Conservation (phyloP, 2,113 vertebrate species). For the Colistium nudipinnis region DNA sequence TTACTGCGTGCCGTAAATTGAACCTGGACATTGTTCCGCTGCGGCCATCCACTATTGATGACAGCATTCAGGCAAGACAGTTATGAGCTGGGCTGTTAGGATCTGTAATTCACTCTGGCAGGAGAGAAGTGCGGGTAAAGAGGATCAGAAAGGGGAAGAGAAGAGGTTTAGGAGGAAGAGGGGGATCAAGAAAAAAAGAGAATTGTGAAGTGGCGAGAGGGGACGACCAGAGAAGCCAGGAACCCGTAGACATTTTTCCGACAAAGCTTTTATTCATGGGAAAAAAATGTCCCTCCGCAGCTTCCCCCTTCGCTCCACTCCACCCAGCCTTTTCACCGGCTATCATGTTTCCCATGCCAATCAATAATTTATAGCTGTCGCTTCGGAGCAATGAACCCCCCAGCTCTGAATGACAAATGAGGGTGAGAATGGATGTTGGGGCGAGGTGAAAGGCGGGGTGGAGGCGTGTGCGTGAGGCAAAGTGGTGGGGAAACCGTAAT, state of each 20-base stretch:
- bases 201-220: neutral
- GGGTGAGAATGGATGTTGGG: constrained; percentile 57
- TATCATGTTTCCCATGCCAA: constrained; percentile 74
- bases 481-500: constrained; percentile 21
- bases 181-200: constrained; percentile 1
- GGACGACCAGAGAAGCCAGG: constrained; percentile 7
- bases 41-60: constrained; percentile 70
- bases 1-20: constrained; percentile 64
- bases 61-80: constrained; percentile 66
- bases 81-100: constrained; percentile 72
- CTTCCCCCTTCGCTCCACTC: constrained; percentile 22
- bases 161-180: constrained; percentile 1
- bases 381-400: constrained; percentile 59
- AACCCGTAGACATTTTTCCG: constrained; percentile 21
- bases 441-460: constrained; percentile 38
- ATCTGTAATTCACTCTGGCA: constrained; percentile 70
- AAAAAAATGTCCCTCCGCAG: constrained; percentile 11
- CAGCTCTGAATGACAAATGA: constrained; percentile 72
- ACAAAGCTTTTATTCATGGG: constrained; percentile 49
- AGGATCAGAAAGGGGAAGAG: constrained; percentile 12
- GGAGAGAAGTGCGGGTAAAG: constrained; percentile 29
- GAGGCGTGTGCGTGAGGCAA: constrained; percentile 14
- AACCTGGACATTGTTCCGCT: constrained; percentile 62
- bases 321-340: constrained; percentile 41
- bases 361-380: constrained; percentile 77